These are phyloP conservation scores for Heterodera carotae DNA, from an alignment of 1,140 invertebrate species.

Conservation along the genomic window DNA sequence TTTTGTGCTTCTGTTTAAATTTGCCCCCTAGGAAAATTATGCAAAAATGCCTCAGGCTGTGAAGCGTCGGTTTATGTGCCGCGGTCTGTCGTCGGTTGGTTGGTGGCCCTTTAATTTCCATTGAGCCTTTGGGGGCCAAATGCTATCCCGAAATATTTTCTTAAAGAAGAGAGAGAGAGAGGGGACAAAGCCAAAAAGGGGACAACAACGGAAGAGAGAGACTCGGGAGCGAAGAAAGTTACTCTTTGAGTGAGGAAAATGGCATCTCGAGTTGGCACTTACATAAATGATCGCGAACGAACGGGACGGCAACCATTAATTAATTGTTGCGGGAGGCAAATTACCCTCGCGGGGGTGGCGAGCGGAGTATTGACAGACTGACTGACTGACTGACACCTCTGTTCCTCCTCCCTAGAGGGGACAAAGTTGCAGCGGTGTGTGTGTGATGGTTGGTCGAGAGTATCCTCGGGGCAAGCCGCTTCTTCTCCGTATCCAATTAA, in stretches of 20 bases:
- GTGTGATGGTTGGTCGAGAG: background rate
- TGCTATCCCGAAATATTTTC: background rate
- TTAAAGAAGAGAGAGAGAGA: background rate
- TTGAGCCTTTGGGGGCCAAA: background rate
- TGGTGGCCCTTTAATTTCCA: background rate
- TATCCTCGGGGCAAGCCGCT: background rate
- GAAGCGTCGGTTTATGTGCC: background rate
- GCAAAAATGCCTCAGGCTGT: slow-evolving; percentile 4
- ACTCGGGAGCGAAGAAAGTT: background rate
- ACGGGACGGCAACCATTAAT: background rate
- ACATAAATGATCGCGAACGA: background rate
- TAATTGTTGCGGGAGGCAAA: background rate
- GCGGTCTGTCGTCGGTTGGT: background rate
- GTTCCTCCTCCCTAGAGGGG: no score
- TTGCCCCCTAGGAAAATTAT: slow-evolving; percentile 7
- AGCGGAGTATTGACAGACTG: no score
- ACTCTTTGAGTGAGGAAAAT: background rate
- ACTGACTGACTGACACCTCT: no score
- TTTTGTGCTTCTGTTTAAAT: background rate
- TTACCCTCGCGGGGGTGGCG: no score
- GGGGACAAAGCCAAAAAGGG: no score
- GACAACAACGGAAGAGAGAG: background rate
- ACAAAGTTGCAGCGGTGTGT: no score
- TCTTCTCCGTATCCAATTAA: background rate
- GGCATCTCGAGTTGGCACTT: background rate